A percentile compares a stretch with the other conserved stretches of the same genome.
These are phyloP conservation scores for Serripes groenlandicus DNA, from an alignment of 2,888 invertebrate genomes.

Conservation along the genomic window DNA sequence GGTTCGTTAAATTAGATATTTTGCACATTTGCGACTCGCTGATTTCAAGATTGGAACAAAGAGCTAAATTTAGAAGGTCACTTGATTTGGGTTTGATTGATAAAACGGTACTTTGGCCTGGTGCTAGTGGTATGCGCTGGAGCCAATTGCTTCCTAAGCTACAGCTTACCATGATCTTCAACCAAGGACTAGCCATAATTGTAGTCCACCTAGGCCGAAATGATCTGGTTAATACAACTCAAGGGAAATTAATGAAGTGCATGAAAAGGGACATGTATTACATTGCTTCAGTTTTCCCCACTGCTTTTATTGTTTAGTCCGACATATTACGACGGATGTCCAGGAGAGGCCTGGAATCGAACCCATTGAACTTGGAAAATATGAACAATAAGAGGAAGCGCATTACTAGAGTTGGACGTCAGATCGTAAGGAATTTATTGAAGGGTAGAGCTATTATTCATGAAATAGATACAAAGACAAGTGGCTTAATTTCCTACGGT, in stretches of 20 bases:
- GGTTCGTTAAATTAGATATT: conserved; percentile 40
- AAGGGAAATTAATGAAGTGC: conserved; percentile 9
- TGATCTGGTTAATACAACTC: conserved; percentile 19
- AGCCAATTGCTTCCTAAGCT: conserved; percentile 17
- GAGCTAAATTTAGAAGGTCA: not conserved
- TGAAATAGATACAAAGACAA: conserved; percentile 11
- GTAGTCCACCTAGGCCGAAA: conserved; percentile 39
- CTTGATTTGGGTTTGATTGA: too few species aligned
- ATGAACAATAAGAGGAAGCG: conserved; percentile 10
- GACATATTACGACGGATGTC: conserved; percentile 29
- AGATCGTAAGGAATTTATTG: not conserved
- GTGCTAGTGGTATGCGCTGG: conserved; percentile 7
- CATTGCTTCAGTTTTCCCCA: conserved; percentile 11
- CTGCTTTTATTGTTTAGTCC: conserved; percentile 13
- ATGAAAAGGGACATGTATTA: conserved; percentile 3
- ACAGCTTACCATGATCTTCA: not conserved
- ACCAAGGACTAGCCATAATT: conserved; percentile 18
- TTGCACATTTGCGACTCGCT: conserved; percentile 41
- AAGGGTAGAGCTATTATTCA: conserved; percentile 10
- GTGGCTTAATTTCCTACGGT: conserved; percentile 12
- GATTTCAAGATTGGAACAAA: conserved; percentile 17
- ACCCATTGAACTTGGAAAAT: too few species aligned
- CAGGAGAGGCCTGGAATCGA: not conserved
- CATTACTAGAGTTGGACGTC: conserved; percentile 2
- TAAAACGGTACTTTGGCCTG: conserved; percentile 34